phyloP scores from a whole-genome alignment of 2,797 vertebrate genomes.

The Chlorospingus semifuscus region DNA sequence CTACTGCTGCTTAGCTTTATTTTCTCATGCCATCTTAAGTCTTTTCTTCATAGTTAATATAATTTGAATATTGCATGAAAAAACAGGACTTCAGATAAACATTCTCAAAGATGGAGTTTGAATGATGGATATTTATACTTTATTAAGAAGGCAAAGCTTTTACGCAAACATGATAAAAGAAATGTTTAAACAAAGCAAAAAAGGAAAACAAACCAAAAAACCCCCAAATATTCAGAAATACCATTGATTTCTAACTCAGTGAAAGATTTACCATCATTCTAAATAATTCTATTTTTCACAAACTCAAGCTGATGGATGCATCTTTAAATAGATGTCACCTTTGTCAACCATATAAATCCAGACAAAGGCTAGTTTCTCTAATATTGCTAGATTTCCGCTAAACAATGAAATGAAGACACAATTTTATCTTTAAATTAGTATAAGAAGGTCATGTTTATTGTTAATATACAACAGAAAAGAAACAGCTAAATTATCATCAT shows the following conservation, averaged over 20 bases:
- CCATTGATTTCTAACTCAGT: not conserved
- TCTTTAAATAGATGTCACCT: not conserved
- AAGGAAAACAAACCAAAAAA: accelerated
- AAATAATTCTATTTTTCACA: not conserved
- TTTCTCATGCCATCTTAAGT: not conserved
- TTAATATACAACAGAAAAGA: not conserved
- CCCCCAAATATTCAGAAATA: not conserved
- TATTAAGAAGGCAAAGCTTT: not conserved
- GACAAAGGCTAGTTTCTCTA: not conserved
- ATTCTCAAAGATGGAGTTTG: not conserved
- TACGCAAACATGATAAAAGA: not conserved
- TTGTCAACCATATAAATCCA: not conserved
- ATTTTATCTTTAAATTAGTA: not conserved
- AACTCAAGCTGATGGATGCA: not conserved
- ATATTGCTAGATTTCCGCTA: not conserved
- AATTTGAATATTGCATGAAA: not conserved
- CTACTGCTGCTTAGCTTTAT: not conserved
- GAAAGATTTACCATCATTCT: not conserved
- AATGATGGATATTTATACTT: not conserved
- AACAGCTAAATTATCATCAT: not conserved
- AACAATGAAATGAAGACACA: not conserved
- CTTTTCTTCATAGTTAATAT: not conserved
- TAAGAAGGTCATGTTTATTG: not conserved
- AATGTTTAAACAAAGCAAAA: not conserved
- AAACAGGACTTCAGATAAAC: not conserved